Evolutionary conservation across 2,113 vertebrate genomes (phyloP).

Genomic region (Petrocephalus microphthalmus): DNA sequence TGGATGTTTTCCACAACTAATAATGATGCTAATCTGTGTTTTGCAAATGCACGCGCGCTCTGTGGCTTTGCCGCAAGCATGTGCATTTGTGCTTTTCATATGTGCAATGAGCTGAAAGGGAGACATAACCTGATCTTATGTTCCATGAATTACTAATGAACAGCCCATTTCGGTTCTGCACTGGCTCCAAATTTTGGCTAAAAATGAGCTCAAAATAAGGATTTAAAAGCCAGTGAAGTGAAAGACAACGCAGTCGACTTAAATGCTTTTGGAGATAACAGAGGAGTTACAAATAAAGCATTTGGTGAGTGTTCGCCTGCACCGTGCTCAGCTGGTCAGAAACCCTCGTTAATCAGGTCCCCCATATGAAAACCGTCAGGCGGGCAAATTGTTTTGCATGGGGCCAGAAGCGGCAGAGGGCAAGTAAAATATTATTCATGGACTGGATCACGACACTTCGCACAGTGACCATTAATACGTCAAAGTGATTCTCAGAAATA

Average conservation of each 20-base stretch:
- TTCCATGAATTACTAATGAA: neutral
- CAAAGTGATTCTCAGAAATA: slow-evolving; percentile 1
- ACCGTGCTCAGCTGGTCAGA: neutral
- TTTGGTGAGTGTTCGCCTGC: neutral
- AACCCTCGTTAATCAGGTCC: neutral
- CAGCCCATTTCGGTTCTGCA: neutral
- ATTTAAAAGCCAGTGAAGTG: neutral
- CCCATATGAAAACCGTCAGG: neutral
- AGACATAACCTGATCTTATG: neutral
- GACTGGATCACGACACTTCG: neutral
- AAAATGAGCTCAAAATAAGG: neutral
- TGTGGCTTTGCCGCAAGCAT: neutral
- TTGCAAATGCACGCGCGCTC: neutral
- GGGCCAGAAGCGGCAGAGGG: neutral
- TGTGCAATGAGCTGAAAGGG: neutral
- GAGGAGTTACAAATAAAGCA: neutral
- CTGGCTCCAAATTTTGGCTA: neutral
- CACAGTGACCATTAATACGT: neutral
- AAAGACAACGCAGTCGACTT: neutral
- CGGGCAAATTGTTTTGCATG: neutral
- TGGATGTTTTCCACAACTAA: neutral
- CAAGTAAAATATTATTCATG: neutral
- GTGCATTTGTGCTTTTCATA: neutral
- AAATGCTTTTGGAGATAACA: neutral
- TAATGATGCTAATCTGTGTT: neutral